Evolutionary conservation across 2,797 vertebrate genomes (phyloP).

Genomic region (Myiotriccus ornatus): DNA sequence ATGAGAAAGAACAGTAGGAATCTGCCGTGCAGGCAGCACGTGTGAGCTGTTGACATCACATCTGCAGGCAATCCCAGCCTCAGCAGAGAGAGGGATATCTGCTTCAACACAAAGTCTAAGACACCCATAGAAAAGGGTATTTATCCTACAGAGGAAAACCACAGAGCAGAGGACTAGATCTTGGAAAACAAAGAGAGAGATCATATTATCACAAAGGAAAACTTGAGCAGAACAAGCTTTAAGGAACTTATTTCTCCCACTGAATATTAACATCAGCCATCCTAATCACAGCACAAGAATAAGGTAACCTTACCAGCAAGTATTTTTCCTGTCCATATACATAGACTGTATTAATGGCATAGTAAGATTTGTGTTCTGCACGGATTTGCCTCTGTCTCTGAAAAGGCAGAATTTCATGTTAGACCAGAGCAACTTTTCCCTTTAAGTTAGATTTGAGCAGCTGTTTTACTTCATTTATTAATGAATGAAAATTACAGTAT

Average conservation of each 20-base stretch:
- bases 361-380: slow-evolving; percentile 93
- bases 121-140: background rate
- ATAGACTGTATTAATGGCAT: slow-evolving; percentile 94
- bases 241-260: background rate
- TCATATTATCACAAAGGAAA: background rate
- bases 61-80: background rate
- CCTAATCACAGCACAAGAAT: background rate
- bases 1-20: background rate
- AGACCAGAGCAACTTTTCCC: background rate
- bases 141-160: background rate
- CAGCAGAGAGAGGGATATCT: background rate
- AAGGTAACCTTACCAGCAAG: slow-evolving; percentile 85
- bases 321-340: slow-evolving; percentile 99
- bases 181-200: background rate
- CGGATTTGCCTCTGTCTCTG: slow-evolving; percentile 89
- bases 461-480: background rate
- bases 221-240: background rate
- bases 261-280: background rate
- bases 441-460: background rate
- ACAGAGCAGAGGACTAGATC: background rate
- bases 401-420: slow-evolving; percentile 51
- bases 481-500: background rate
- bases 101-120: background rate
- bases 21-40: background rate
- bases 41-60: background rate